Conservation (phyloP, 2,888 invertebrate species). For the Nomada hirtipes region DNA sequence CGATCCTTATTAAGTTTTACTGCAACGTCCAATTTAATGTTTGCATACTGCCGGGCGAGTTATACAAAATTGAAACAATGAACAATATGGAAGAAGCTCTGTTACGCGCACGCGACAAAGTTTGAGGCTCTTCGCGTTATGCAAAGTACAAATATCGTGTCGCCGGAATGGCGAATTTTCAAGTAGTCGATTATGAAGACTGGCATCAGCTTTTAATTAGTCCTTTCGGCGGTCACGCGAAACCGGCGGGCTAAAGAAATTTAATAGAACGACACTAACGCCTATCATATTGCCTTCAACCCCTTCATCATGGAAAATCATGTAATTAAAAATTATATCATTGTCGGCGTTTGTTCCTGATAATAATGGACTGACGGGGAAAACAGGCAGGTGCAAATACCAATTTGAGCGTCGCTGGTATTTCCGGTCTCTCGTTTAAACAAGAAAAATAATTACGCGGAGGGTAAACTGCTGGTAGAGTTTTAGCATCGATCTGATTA, state of each 20-base stretch:
- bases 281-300: constrained; percentile 33
- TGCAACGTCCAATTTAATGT: constrained; percentile 7
- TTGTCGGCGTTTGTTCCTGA: background rate
- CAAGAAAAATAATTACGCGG: background rate
- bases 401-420: background rate
- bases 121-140: background rate
- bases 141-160: constrained; percentile 12
- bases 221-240: constrained; percentile 43
- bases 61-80: no score
- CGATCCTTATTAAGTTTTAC: background rate
- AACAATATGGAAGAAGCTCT: background rate
- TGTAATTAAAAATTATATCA: background rate
- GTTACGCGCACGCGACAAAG: background rate
- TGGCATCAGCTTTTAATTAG: constrained; percentile 68
- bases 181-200: constrained; percentile 39
- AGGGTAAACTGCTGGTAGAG: constrained; percentile 16
- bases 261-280: constrained; percentile 61
- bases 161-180: constrained; percentile 36
- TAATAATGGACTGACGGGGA: no score
- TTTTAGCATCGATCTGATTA: constrained; percentile 67
- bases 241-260: constrained; percentile 56
- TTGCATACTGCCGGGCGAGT: background rate
- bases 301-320: background rate
- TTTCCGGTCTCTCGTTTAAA: background rate
- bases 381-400: no score